A percentile compares a stretch with the other conserved stretches of the same genome.
phyloP scores from a whole-genome alignment of 2,797 vertebrate species.

The Melanotaenia nigrans region DNA sequence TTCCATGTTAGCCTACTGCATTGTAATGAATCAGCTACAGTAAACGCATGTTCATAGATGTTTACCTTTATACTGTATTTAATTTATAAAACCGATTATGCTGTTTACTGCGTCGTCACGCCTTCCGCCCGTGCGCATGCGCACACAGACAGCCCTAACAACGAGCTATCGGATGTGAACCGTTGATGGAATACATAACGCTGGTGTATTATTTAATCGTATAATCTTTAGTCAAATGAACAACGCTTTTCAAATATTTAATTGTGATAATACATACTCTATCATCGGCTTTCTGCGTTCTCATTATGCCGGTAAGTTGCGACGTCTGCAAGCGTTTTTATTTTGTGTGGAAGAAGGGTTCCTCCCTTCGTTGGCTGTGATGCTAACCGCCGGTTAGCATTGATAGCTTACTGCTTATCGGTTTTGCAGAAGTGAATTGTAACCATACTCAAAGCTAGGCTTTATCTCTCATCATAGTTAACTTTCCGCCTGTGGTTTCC shows the following conservation, averaged over 20 bases:
- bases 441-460: too few relatives aligned
- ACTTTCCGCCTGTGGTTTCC: background rate
- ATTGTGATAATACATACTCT: background rate
- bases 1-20: background rate
- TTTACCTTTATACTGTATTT: background rate
- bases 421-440: background rate
- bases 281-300: background rate
- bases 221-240: constrained; percentile 35
- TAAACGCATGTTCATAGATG: background rate
- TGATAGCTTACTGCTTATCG: constrained; percentile 38
- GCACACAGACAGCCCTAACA: constrained; percentile 37
- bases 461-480: background rate
- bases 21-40: background rate
- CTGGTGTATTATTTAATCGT: constrained; percentile 40
- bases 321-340: constrained; percentile 16
- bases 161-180: constrained; percentile 46
- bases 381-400: constrained; percentile 75
- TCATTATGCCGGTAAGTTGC: constrained; percentile 81
- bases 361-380: constrained; percentile 75
- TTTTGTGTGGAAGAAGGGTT: constrained; percentile 54
- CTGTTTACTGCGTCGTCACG: background rate
- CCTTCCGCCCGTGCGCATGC: constrained; percentile 54
- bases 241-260: background rate
- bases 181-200: constrained; percentile 39
- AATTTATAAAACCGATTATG: background rate